Base-by-base conservation (phyloP, 1,140 invertebrate genomes). In the Cotesia chilonis region DNA sequence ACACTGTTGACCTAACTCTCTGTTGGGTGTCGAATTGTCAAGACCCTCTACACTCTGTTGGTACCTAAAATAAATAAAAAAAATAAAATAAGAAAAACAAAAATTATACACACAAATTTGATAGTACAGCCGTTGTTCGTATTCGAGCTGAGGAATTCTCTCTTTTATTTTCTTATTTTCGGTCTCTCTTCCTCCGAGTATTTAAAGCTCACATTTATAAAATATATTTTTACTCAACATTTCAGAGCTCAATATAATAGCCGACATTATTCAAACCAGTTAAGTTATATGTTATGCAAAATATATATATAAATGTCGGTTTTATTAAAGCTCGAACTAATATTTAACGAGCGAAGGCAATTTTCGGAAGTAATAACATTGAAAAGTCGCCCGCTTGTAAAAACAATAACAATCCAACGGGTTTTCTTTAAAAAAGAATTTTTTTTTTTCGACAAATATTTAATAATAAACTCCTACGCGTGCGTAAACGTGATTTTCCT, bases 1-100 rank as follows among this genome's bases (percentile, higher is more conserved):
- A 75, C 76, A 77, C n/a, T 79, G 74, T 80, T 80, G 75, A 74
- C 74, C 75, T 75, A 79, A 79, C 76, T 80, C 76, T 76, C 76
- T 64, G 71, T 61, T 70, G 10, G 73, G 77, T 70, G 73, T 60
- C 37, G 54, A 60, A 67, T 60, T 52, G 38, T 9, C 51, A 12
- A 54, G 41, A 54, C 52, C 52, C 17, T 55, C 52, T 63, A 28
- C 37, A 20, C 28, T 28, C 28, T 28, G 28, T 28, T 2, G 28
- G 28, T 47, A 47, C 10, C 41, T 47, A 47, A 10, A 10, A 47
- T 6, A 47, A 10, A 47, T 9, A 47, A 12, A 61, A 10, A 55
- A 14, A 55, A 14, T 55, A 55, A 14, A 55, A 14, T 55, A 55
- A 55, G n/a, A 14, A 57, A 17, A 57, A 17, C 28, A 28, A 57